Conservation (phyloP, 2,797 vertebrate genomes). For the Melopsittacus undulatus region DNA sequence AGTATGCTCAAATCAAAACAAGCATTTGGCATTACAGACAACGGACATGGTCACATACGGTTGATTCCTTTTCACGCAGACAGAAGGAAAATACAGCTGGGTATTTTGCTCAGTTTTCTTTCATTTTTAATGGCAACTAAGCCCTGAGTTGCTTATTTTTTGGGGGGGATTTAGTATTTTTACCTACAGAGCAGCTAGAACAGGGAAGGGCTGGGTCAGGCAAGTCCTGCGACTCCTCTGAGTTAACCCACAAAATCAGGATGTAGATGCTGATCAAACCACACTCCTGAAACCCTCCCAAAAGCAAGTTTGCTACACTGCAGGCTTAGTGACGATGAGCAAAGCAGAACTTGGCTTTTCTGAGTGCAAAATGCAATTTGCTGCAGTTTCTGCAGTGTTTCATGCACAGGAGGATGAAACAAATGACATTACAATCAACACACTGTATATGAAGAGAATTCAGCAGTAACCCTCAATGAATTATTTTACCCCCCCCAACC, state of each 20-base stretch:
- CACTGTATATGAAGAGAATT: accelerated
- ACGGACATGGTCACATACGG: background rate
- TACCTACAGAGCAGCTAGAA: background rate
- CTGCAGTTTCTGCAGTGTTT: background rate
- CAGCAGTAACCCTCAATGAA: background rate
- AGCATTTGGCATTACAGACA: background rate
- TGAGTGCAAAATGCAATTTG: background rate
- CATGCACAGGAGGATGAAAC: background rate
- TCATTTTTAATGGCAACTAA: background rate
- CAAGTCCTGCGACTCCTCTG: accelerated
- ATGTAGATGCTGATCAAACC: background rate
- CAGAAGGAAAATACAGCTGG: background rate
- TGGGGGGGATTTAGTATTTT: background rate
- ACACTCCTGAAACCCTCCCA: background rate
- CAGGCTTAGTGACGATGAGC: background rate
- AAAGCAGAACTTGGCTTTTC: background rate
- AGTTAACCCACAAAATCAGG: background rate
- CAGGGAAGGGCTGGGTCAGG: background rate
- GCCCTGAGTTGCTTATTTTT: background rate
- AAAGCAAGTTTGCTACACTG: background rate
- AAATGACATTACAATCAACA: accelerated
- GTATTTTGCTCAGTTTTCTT: background rate
- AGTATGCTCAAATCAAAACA: background rate
- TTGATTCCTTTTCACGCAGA: background rate
- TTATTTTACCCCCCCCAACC: background rate